Percentiles rank a stretch among this genome's conserved stretches.
These are phyloP conservation scores for Caligus rogercresseyi DNA, from an alignment of 1,140 invertebrate species.

Conservation along the genomic window DNA sequence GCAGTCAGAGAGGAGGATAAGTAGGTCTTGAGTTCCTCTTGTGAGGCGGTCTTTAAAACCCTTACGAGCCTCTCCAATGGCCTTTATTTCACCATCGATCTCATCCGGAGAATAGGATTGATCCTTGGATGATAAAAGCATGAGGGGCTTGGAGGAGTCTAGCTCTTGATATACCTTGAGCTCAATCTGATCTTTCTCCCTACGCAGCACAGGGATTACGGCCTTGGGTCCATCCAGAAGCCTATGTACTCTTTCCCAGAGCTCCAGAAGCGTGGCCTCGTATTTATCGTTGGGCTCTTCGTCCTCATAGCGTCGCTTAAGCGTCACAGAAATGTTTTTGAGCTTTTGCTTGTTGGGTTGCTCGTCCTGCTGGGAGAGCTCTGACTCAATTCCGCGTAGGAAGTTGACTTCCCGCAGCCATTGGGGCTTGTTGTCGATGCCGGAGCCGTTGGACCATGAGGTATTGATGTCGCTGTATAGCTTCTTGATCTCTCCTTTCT, in stretches of 20 bases:
- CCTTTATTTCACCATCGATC: too few species aligned
- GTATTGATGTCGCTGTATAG: neutral
- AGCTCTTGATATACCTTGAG: too few species aligned
- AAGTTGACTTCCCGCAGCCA: slow-evolving; percentile 2
- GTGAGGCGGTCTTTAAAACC: too few species aligned
- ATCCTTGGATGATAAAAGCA: too few species aligned
- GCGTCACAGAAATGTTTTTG: neutral
- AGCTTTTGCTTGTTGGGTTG: neutral
- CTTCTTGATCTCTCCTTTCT: slow-evolving; percentile 3
- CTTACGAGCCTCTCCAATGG: too few species aligned
- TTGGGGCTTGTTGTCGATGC: neutral
- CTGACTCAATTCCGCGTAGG: neutral
- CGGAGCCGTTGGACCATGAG: neutral
- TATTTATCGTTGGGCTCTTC: neutral
- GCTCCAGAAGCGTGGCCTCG: neutral
- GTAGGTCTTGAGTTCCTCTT: neutral
- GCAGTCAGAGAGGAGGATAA: neutral
- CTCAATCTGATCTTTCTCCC: too few species aligned
- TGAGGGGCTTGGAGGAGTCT: too few species aligned
- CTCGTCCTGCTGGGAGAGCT: neutral
- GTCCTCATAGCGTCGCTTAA: neutral
- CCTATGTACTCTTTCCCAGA: neutral
- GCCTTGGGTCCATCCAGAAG: too few species aligned
- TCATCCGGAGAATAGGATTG: too few species aligned
- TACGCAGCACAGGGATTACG: too few species aligned